Conservation (phyloP, 2,888 invertebrate genomes). For the Callyntrura sp. region DNA sequence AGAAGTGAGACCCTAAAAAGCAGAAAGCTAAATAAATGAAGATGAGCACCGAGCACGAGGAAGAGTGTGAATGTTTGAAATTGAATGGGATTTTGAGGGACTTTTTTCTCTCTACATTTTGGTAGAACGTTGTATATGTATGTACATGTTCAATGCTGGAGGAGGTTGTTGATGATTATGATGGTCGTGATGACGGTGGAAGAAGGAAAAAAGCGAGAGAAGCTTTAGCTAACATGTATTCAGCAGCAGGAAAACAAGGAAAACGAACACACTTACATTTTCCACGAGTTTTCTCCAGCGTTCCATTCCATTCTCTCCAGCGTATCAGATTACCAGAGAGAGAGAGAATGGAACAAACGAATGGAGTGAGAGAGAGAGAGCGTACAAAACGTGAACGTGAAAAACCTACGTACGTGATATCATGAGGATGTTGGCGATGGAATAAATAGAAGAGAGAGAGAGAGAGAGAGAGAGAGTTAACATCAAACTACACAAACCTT, state of each 20-base stretch:
- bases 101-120: not conserved
- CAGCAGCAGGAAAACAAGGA: not conserved
- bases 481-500: constrained; percentile 1
- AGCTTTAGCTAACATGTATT: too few species aligned
- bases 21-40: too few species aligned
- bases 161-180: not conserved
- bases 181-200: not conserved
- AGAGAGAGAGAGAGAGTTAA: not conserved
- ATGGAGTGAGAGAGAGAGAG: not conserved
- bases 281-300: constrained; percentile 74
- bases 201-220: not conserved
- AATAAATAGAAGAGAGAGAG: constrained; percentile 11
- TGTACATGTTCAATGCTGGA: not conserved
- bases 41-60: too few species aligned
- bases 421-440: constrained; percentile 52
- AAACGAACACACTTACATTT: constrained; percentile 64
- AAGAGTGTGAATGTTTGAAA: constrained; percentile 41
- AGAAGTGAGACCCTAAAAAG: too few species aligned
- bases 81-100: constrained; percentile 16
- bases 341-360: constrained; percentile 62
- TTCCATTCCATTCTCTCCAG: constrained; percentile 67
- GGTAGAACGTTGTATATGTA: not conserved
- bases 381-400: too few species aligned
- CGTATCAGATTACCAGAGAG: constrained; percentile 68
- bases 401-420: constrained; percentile 63